Conservation (phyloP, 1,140 invertebrate genomes). For the Pristionchus pacificus region DNA sequence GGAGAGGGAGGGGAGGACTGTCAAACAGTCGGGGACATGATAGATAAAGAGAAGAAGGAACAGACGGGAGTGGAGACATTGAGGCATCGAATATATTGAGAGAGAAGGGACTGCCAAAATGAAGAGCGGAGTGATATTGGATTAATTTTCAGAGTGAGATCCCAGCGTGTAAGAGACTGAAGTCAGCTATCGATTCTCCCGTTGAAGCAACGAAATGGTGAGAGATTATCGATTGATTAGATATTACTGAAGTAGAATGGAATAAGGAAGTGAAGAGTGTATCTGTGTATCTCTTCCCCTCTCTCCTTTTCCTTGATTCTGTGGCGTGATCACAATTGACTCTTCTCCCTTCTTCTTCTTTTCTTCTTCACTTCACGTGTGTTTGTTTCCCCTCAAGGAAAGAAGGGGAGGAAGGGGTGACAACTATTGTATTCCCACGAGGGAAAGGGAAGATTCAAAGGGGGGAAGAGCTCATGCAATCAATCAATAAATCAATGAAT, state of each 20-base stretch:
- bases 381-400: not conserved
- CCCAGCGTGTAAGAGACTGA: not conserved
- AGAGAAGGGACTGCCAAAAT: too few relatives aligned
- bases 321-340: not conserved
- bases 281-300: conserved; percentile 2
- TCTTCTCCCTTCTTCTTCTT: not conserved
- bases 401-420: conserved; percentile 17
- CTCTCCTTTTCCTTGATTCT: conserved; percentile 3
- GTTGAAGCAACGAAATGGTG: not conserved
- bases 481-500: conserved; percentile 4
- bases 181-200: not conserved
- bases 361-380: not conserved
- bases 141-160: not conserved
- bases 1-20: conserved; percentile 6
- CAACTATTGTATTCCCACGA: conserved; percentile 7
- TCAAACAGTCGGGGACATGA: not conserved
- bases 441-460: conserved; percentile 7
- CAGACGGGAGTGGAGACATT: not conserved
- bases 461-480: not conserved
- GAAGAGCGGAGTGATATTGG: too few relatives aligned
- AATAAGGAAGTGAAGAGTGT: conserved; percentile 2
- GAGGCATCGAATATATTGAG: not conserved
- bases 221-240: not conserved
- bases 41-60: too few relatives aligned
- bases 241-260: conserved; percentile 1